Conservation (phyloP, 1,140 invertebrate species). For the Pteromalus puparum region DNA sequence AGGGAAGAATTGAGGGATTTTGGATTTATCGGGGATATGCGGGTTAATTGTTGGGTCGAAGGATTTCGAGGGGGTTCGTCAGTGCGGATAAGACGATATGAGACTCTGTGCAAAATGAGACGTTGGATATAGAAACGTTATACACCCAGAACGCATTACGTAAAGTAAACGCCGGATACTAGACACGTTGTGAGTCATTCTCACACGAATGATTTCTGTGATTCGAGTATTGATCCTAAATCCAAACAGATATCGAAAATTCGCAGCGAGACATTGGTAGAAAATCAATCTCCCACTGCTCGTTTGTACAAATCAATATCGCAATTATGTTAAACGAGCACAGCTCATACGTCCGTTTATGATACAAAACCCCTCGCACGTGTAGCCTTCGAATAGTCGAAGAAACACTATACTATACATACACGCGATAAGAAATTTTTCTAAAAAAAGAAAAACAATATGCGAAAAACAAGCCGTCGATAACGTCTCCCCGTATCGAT, state of each 20-base stretch:
- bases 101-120: too few species aligned
- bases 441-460: background rate
- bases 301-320: constrained; percentile 27
- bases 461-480: background rate
- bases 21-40: too few species aligned
- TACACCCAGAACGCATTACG: too few species aligned
- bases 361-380: background rate
- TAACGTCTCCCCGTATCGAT: background rate
- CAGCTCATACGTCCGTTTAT: constrained; percentile 9
- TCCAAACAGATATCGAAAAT: too few species aligned
- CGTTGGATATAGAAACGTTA: too few species aligned
- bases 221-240: too few species aligned
- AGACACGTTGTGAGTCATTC: too few species aligned
- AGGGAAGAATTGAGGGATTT: background rate
- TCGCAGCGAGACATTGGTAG: background rate
- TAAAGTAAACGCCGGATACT: too few species aligned
- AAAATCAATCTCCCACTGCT: constrained; percentile 23
- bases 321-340: constrained; percentile 13
- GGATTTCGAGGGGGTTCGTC: too few species aligned
- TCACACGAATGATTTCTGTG: too few species aligned
- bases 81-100: too few species aligned
- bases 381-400: background rate
- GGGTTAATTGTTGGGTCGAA: too few species aligned
- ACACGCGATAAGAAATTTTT: background rate
- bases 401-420: background rate